phyloP scores from a whole-genome alignment of 2,797 vertebrate species.

The Eidolon dupreanum region DNA sequence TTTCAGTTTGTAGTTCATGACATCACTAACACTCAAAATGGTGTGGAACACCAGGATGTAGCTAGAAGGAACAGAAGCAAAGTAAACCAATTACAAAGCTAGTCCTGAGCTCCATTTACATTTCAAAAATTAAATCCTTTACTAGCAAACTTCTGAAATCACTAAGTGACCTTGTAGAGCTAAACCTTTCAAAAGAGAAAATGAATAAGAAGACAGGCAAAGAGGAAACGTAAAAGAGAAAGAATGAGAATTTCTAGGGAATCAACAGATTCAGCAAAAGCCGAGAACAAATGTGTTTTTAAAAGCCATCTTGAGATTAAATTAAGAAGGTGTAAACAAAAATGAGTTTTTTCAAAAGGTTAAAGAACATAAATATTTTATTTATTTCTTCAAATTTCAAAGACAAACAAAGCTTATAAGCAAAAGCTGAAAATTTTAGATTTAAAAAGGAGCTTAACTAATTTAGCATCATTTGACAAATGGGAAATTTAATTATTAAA shows the following conservation, averaged over 20 bases:
- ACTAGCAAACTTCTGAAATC: constrained; percentile 35
- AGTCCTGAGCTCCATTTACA: constrained; percentile 22
- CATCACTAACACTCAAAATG: constrained; percentile 69
- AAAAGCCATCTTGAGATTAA: constrained; percentile 13
- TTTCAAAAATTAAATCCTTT: constrained; percentile 51
- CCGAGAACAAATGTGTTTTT: background rate
- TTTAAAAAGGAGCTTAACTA: background rate
- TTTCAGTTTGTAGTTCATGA: constrained; percentile 60
- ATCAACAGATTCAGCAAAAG: background rate
- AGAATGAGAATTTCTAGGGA: background rate
- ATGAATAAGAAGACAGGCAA: background rate
- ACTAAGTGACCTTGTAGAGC: background rate
- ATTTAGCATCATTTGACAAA: background rate
- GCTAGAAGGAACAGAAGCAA: constrained; percentile 56
- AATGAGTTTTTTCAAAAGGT: background rate
- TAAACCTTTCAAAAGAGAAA: constrained; percentile 44
- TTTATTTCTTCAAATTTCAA: constrained; percentile 14
- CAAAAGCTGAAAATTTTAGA: background rate
- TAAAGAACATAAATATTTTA: background rate
- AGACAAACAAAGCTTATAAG: background rate
- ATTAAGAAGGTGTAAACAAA: constrained; percentile 50
- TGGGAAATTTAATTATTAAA: background rate
- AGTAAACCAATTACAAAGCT: constrained; percentile 50
- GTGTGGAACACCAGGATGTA: constrained; percentile 44
- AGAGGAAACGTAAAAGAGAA: background rate